These are phyloP conservation scores for Drosophila bocki DNA, from an alignment of 1,140 invertebrate genomes.

Conservation along the genomic window DNA sequence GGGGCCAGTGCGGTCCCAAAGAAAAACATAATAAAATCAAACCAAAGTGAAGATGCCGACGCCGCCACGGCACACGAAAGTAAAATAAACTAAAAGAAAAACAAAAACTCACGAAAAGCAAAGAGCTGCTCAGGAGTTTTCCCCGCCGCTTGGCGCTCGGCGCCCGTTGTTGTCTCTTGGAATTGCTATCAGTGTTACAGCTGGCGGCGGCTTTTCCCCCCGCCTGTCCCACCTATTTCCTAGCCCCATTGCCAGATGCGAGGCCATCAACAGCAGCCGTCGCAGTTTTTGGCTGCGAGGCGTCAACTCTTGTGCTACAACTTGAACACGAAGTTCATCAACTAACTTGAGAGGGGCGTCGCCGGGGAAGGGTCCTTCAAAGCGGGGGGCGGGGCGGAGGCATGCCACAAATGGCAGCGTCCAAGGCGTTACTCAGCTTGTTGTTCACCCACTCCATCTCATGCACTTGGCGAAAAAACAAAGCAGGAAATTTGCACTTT, in stretches of 20 bases:
- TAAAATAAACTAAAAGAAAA: conserved; percentile 83
- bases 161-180: conserved; percentile 74
- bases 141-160: conserved; percentile 7
- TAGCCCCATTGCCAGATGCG: conserved; percentile 10
- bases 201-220: conserved; percentile 58
- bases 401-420: conserved; percentile 73
- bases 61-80: conserved; percentile 73
- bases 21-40: conserved; percentile 84
- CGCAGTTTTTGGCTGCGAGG: conserved; percentile 71
- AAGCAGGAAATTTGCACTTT: not conserved
- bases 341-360: conserved; percentile 58
- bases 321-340: conserved; percentile 83
- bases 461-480: conserved; percentile 12
- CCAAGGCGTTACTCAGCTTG: conserved; percentile 73
- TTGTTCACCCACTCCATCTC: conserved; percentile 23
- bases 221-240: not conserved
- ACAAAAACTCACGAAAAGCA: conserved; percentile 78
- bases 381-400: conserved; percentile 5
- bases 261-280: conserved; percentile 60
- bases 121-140: conserved; percentile 55
- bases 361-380: conserved; percentile 6
- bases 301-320: conserved; percentile 83
- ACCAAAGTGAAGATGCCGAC: conserved; percentile 75
- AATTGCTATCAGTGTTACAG: conserved; percentile 83
- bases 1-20: conserved; percentile 71